Percentiles rank a stretch among this genome's conserved stretches.
Evolutionary conservation across 23 tunicate species (phyloP).

Genomic region (Botrylloides violaceus): DNA sequence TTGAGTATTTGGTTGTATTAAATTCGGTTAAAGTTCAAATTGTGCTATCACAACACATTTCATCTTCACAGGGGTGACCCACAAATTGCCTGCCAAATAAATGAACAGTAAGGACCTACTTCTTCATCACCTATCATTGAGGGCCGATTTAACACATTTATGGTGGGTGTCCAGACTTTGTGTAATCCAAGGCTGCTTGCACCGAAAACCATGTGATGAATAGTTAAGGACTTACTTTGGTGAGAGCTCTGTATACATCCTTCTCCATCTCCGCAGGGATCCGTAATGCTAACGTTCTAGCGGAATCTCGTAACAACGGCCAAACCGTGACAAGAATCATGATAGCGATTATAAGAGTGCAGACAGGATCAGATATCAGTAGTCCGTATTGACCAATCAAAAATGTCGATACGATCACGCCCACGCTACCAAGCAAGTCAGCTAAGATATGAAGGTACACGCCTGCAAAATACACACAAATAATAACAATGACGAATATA

Average conservation of each 20-base stretch:
- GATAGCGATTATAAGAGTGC: constrained; percentile 61
- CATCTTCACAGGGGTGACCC: too few relatives aligned
- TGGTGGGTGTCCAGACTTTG: too few relatives aligned
- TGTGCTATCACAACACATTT: too few relatives aligned
- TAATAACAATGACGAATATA: neutral
- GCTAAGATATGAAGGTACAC: constrained; percentile 80
- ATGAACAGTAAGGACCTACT: too few relatives aligned
- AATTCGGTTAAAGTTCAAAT: too few relatives aligned
- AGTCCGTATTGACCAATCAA: constrained; percentile 51
- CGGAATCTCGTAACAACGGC: constrained; percentile 73
- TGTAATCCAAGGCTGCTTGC: too few relatives aligned
- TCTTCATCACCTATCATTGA: too few relatives aligned
- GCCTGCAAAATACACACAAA: constrained; percentile 22
- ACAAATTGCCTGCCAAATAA: too few relatives aligned
- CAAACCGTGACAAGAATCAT: constrained; percentile 63
- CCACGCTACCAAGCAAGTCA: constrained; percentile 85
- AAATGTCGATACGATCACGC: constrained; percentile 79
- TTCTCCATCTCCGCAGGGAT: constrained; percentile 45
- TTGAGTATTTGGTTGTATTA: too few relatives aligned
- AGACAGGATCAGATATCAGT: constrained; percentile 78
- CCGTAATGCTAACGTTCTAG: constrained; percentile 44
- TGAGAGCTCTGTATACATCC: constrained; percentile 41
- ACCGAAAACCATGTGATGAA: too few relatives aligned
- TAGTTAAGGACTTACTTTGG: constrained; percentile 36
- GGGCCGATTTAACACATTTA: too few relatives aligned